These are phyloP conservation scores for Melieria picta DNA, from an alignment of 2,888 invertebrate species.

Conservation along the genomic window DNA sequence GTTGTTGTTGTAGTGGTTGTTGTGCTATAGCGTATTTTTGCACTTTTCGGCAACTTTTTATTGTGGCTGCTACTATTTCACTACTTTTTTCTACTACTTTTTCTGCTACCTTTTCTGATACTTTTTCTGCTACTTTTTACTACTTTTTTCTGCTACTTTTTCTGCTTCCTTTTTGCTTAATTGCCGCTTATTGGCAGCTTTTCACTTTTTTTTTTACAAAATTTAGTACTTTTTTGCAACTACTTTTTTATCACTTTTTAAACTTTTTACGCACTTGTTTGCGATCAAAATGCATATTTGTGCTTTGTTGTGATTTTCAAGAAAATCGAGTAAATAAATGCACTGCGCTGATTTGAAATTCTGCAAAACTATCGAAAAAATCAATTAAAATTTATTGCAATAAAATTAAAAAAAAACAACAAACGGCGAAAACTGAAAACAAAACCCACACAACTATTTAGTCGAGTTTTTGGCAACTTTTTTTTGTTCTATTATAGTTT, in stretches of 20 bases:
- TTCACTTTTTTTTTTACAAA: background rate
- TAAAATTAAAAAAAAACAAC: background rate
- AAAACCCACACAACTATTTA: no score
- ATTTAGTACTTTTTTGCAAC: background rate
- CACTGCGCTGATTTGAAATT: constrained; percentile 7
- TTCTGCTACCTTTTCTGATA: background rate
- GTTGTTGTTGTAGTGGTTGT: constrained; percentile 7
- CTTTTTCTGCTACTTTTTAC: background rate
- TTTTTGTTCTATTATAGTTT: background rate
- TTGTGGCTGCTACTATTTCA: background rate
- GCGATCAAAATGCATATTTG: constrained; percentile 56
- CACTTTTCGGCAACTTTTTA: background rate
- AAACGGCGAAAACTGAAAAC: no score
- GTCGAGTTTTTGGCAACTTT: background rate
- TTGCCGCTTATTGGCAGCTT: background rate
- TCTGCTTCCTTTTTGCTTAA: constrained; percentile 11
- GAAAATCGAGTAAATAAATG: constrained; percentile 1
- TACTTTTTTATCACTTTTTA: constrained; percentile 29
- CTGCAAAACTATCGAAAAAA: constrained; percentile 17
- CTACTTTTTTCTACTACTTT: background rate
- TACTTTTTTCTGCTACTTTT: background rate
- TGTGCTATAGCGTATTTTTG: constrained; percentile 40
- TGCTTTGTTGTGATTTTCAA: constrained; percentile 20
- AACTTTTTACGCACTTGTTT: constrained; percentile 58
- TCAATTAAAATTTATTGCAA: background rate